Conservation (phyloP, 2,797 vertebrate species). For the Enteromius viviparus region DNA sequence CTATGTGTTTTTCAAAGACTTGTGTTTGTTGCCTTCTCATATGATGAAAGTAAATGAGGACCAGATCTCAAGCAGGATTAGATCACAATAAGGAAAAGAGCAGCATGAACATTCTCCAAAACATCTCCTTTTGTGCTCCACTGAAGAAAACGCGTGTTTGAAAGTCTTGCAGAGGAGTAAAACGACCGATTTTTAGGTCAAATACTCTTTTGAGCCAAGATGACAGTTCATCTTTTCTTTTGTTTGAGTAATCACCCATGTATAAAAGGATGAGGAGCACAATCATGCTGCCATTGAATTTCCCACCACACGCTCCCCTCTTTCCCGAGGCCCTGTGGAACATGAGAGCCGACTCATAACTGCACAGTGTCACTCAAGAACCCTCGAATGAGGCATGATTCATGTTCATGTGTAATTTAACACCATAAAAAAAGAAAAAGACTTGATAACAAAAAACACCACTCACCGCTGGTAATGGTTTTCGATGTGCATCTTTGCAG, state of each 20-base stretch:
- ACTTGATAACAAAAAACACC: neutral
- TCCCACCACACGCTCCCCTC: constrained; percentile 6
- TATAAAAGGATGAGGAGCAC: constrained; percentile 10
- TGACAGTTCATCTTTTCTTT: constrained; percentile 2
- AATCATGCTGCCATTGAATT: constrained; percentile 27
- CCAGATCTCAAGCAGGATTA: neutral
- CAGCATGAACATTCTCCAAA: neutral
- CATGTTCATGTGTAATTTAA: constrained; percentile 11
- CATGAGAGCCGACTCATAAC: constrained; percentile 40
- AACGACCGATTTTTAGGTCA: neutral
- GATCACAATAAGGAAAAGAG: neutral
- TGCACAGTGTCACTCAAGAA: constrained; percentile 41
- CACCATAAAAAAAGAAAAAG: neutral
- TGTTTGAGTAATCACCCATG: neutral
- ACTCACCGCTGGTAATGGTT: constrained; percentile 13
- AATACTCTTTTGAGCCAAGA: neutral
- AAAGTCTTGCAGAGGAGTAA: neutral
- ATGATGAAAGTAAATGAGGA: neutral
- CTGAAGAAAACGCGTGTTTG: neutral
- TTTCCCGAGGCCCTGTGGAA: constrained; percentile 29
- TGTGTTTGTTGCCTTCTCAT: neutral
- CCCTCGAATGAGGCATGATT: constrained; percentile 40
- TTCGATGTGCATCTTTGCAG: neutral
- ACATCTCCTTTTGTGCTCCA: neutral
- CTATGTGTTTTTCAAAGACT: neutral